A percentile compares a stretch with the other conserved stretches of the same genome.
Evolutionary conservation across 53 echinoderm and acorn worm species (phyloP).

Genomic region (Luidia sarsii): DNA sequence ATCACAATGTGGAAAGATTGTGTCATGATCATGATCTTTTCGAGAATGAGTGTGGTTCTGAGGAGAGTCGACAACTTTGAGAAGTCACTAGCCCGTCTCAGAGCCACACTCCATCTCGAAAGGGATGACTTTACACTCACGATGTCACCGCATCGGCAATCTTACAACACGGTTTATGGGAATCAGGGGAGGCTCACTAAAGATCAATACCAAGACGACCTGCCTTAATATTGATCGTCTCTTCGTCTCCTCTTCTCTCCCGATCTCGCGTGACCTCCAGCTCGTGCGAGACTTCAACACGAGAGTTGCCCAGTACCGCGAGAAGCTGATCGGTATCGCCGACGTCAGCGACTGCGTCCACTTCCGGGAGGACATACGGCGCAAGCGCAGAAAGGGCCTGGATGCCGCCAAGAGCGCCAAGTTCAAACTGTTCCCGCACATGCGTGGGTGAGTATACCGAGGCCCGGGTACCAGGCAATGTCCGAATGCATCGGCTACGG

Average conservation of each 20-base stretch:
- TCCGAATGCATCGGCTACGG: background rate
- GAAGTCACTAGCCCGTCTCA: too few relatives aligned
- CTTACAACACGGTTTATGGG: too few relatives aligned
- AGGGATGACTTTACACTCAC: too few relatives aligned
- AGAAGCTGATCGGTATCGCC: constrained; percentile 88
- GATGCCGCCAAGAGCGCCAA: constrained; percentile 93
- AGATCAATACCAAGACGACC: too few relatives aligned
- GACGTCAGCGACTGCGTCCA: constrained; percentile 78
- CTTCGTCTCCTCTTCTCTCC: background rate
- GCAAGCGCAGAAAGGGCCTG: constrained; percentile 79
- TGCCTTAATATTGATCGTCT: background rate
- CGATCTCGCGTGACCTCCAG: constrained; percentile 53
- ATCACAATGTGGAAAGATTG: too few relatives aligned
- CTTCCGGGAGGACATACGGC: constrained; percentile 85
- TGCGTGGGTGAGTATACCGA: constrained; percentile 77
- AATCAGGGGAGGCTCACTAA: too few relatives aligned
- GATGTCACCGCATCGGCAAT: too few relatives aligned
- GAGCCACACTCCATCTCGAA: too few relatives aligned
- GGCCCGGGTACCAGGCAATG: background rate
- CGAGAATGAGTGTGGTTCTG: too few relatives aligned
- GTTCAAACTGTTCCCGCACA: constrained; percentile 83
- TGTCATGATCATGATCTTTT: too few relatives aligned
- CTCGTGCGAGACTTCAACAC: constrained; percentile 94
- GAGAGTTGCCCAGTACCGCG: constrained; percentile 89
- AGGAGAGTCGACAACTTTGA: too few relatives aligned